Conservation (phyloP, 35 echinoderm and acorn worm genomes). For the Lytechinus pictus region DNA sequence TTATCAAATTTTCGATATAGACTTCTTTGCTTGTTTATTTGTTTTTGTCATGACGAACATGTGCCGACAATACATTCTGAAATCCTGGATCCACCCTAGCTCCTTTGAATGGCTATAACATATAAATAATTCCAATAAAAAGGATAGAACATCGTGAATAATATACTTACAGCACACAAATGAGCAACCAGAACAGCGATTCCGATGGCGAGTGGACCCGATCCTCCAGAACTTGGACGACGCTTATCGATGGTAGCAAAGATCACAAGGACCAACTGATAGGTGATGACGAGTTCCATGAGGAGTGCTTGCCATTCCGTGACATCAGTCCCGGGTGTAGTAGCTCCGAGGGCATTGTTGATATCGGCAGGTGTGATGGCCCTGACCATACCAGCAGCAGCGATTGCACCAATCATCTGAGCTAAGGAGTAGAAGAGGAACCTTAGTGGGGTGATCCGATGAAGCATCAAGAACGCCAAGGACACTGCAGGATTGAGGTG, state of each 20-base stretch:
- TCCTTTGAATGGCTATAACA: too few relatives aligned
- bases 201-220: conserved; percentile 83
- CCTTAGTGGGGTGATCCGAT: conserved; percentile 69
- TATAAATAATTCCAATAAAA: too few relatives aligned
- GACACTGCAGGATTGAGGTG: conserved; percentile 94
- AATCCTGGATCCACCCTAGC: too few relatives aligned
- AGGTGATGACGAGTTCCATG: conserved; percentile 80
- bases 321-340: conserved; percentile 32
- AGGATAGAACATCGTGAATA: background rate
- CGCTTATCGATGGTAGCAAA: conserved; percentile 83
- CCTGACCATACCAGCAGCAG: conserved; percentile 61
- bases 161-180: conserved; percentile 77
- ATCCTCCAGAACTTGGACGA: conserved; percentile 74
- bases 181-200: conserved; percentile 81
- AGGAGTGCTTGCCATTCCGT: conserved; percentile 65
- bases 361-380: conserved; percentile 48
- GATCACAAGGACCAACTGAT: conserved; percentile 83
- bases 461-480: conserved; percentile 64
- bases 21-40: too few relatives aligned
- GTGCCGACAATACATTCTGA: too few relatives aligned
- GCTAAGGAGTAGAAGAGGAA: conserved; percentile 69
- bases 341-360: conserved; percentile 44
- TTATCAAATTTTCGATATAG: too few relatives aligned
- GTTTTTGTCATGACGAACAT: too few relatives aligned
- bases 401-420: conserved; percentile 74